phyloP scores from a whole-genome alignment of 2,113 vertebrate species.

The Tragulus kanchil region DNA sequence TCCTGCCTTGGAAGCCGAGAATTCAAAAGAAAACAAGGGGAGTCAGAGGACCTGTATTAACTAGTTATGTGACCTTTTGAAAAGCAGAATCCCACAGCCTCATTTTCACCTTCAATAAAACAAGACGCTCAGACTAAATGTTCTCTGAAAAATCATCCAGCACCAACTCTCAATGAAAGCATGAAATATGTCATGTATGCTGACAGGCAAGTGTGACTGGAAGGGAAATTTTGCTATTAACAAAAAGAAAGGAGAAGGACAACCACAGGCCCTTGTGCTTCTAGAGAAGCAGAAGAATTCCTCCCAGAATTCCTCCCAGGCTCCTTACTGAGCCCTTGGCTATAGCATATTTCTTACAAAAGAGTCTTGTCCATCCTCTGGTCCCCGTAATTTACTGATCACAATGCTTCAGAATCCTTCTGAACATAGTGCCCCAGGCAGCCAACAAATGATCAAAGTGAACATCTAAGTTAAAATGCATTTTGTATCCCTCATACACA shows the following conservation, averaged over 20 bases:
- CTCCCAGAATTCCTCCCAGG: neutral
- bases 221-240: conserved; percentile 40
- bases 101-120: conserved; percentile 58
- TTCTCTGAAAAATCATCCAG: conserved; percentile 32
- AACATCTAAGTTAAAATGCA: neutral
- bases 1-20: neutral
- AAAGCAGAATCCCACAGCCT: conserved; percentile 26
- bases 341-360: conserved; percentile 20
- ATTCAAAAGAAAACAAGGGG: conserved; percentile 28
- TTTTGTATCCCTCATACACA: neutral
- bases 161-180: neutral
- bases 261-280: neutral
- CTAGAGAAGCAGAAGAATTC: neutral
- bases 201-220: neutral
- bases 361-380: neutral
- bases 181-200: conserved; percentile 13
- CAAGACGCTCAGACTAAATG: conserved; percentile 26
- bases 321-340: neutral
- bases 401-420: conserved; percentile 46
- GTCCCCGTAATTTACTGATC: neutral
- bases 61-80: conserved; percentile 52
- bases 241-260: neutral
- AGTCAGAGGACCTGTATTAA: conserved; percentile 19
- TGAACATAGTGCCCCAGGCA: neutral
- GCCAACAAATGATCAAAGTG: neutral